Percentiles rank a stretch among this genome's conserved stretches.
Conservation (phyloP, 2,113 vertebrate genomes). For the Cairina moschata region DNA sequence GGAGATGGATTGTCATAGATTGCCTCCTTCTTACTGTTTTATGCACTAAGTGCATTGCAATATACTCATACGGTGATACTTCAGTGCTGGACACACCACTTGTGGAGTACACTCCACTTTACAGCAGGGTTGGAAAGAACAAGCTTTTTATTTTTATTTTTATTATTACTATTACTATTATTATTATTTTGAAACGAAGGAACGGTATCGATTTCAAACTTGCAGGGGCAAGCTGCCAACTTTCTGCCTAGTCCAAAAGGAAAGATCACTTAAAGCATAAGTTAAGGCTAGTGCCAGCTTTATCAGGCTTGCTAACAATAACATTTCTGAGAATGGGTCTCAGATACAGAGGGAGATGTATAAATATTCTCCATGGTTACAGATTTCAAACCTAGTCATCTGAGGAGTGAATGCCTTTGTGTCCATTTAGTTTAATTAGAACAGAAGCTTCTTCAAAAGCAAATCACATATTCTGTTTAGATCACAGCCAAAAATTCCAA, state of each 20-base stretch:
- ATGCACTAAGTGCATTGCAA: not conserved
- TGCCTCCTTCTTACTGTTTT: not conserved
- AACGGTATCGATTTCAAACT: not conserved
- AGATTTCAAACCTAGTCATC: not conserved
- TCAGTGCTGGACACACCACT: accelerated
- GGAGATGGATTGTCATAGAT: not conserved
- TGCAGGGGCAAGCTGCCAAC: not conserved
- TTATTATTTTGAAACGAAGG: not conserved
- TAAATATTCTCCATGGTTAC: not conserved
- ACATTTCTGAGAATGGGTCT: not conserved
- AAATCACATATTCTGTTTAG: not conserved
- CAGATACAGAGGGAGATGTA: not conserved
- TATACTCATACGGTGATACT: not conserved
- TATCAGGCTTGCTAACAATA: not conserved
- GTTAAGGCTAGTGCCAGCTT: not conserved
- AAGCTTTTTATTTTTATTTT: not conserved
- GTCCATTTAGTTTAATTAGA: not conserved
- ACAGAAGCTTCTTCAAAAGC: not conserved
- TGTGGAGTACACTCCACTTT: not conserved
- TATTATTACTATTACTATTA: no score
- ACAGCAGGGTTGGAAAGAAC: not conserved
- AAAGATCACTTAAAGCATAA: not conserved
- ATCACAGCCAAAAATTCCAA: not conserved
- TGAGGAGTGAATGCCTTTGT: not conserved
- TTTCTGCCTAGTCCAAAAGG: not conserved